Percentiles rank a stretch among this genome's conserved stretches.
These are phyloP conservation scores for Drosophila borborema DNA, from an alignment of 2,888 invertebrate genomes.

Conservation along the genomic window DNA sequence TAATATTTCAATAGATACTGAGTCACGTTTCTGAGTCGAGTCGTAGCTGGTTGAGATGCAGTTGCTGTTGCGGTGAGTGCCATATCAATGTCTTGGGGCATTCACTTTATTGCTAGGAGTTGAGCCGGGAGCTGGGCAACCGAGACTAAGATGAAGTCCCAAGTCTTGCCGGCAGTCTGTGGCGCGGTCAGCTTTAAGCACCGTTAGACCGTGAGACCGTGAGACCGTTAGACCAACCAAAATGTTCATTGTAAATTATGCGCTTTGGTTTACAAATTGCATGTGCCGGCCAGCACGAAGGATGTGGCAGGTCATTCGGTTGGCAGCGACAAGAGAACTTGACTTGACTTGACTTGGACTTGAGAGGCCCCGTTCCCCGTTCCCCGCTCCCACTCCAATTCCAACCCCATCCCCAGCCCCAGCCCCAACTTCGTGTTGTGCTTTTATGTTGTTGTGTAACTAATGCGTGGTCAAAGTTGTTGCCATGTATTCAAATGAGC, in stretches of 20 bases:
- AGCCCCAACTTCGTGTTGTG: constrained; percentile 13
- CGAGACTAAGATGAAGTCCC: constrained; percentile 17
- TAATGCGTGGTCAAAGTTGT: constrained; percentile 79
- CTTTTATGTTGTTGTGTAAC: constrained; percentile 67
- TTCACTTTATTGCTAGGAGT: constrained; percentile 11
- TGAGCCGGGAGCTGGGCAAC: neutral
- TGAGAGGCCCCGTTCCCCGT: neutral
- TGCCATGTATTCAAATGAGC: constrained; percentile 78
- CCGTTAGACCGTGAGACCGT: constrained; percentile 40
- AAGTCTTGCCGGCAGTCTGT: constrained; percentile 41
- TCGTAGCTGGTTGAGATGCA: neutral
- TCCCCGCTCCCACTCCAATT: too few relatives aligned
- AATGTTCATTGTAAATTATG: constrained; percentile 76
- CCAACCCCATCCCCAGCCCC: neutral
- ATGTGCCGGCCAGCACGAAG: constrained; percentile 66
- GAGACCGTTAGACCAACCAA: constrained; percentile 39
- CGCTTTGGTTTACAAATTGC: constrained; percentile 79
- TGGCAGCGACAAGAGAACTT: constrained; percentile 42
- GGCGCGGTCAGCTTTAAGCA: constrained; percentile 58
- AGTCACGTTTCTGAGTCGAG: constrained; percentile 6
- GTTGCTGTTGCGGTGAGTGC: constrained; percentile 4
- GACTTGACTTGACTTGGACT: constrained; percentile 47
- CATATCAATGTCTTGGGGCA: constrained; percentile 33
- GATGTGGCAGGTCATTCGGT: constrained; percentile 65
- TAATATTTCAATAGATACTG: constrained; percentile 1